Percentiles rank a stretch among this genome's conserved stretches.
These are phyloP conservation scores for Rallus crepitans DNA, from an alignment of 2,797 vertebrate species.

Conservation along the genomic window DNA sequence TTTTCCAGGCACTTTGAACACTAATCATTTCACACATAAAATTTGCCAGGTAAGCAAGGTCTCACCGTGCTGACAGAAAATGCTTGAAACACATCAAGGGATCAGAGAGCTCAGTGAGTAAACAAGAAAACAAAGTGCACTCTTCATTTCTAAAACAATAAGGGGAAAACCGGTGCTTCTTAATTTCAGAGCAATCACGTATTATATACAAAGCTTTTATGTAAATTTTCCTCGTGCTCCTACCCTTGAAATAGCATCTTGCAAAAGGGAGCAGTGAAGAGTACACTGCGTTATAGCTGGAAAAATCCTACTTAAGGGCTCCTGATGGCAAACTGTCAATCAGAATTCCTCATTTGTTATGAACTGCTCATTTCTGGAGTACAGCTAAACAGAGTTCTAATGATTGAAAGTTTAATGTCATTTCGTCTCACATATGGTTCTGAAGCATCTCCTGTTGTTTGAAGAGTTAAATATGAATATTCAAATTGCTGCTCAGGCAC, in stretches of 20 bases:
- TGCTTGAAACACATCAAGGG: background rate
- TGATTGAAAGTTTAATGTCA: conserved; percentile 16
- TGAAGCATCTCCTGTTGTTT: conserved; percentile 33
- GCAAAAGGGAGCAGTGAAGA: background rate
- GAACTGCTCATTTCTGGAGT: conserved; percentile 12
- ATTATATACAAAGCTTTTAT: conserved; percentile 28
- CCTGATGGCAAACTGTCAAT: conserved; percentile 49
- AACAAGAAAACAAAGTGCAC: conserved; percentile 35
- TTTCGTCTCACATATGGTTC: conserved; percentile 34
- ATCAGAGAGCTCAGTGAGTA: background rate
- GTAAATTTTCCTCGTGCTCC: conserved; percentile 18
- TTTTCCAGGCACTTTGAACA: conserved; percentile 24
- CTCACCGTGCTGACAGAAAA: background rate
- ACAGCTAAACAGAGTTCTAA: conserved; percentile 30
- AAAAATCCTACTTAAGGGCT: conserved; percentile 59
- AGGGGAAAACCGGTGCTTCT: conserved; percentile 8
- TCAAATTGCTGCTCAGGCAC: background rate
- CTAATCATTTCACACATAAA: conserved; percentile 19
- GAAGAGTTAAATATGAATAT: conserved; percentile 58
- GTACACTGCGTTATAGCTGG: background rate
- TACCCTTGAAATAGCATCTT: conserved; percentile 19
- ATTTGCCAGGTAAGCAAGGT: conserved; percentile 46
- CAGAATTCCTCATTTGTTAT: background rate
- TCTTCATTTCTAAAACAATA: conserved; percentile 35
- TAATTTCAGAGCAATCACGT: conserved; percentile 15